Percentiles rank a stretch among this genome's conserved stretches.
Evolutionary conservation across 2,888 invertebrate genomes (phyloP).

Genomic region (Mythimna impura): DNA sequence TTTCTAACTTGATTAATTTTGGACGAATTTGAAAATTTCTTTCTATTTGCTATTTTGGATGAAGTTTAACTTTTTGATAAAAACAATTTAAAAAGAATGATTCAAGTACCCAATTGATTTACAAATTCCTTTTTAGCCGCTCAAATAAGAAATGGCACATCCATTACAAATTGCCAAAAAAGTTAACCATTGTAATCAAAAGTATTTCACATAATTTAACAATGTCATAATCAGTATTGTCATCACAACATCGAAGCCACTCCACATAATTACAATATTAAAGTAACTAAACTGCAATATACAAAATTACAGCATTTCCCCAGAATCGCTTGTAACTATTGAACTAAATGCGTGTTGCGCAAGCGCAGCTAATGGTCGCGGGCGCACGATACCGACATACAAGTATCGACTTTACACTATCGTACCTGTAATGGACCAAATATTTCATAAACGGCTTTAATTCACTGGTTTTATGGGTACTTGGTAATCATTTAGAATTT

Average conservation of each 20-base stretch:
- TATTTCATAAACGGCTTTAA: slow-evolving; percentile 72
- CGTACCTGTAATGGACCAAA: slow-evolving; percentile 71
- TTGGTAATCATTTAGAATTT: slow-evolving; percentile 27
- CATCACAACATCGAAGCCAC: slow-evolving; percentile 12
- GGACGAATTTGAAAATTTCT: too few species aligned
- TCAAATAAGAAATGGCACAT: neutral
- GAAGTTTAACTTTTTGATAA: too few species aligned
- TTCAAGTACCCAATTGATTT: too few species aligned
- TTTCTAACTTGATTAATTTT: too few species aligned
- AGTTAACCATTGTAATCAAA: too few species aligned
- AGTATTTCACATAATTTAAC: neutral
- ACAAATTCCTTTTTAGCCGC: neutral
- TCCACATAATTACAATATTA: slow-evolving; percentile 52
- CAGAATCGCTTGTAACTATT: slow-evolving; percentile 71
- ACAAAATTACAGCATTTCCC: slow-evolving; percentile 69
- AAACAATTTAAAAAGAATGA: too few species aligned
- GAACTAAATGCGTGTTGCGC: slow-evolving; percentile 74
- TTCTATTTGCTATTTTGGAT: too few species aligned
- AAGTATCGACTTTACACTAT: slow-evolving; percentile 65
- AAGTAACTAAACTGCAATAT: slow-evolving; percentile 45
- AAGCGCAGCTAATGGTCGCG: slow-evolving; percentile 72
- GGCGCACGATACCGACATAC: slow-evolving; percentile 76
- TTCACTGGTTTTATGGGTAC: slow-evolving; percentile 53
- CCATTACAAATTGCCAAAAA: neutral
- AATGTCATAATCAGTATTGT: neutral